Evolutionary conservation across 1,140 invertebrate genomes (phyloP), one percentile per base, ranked within the genome.

Genomic region (Ectropis grisescens): DNA sequence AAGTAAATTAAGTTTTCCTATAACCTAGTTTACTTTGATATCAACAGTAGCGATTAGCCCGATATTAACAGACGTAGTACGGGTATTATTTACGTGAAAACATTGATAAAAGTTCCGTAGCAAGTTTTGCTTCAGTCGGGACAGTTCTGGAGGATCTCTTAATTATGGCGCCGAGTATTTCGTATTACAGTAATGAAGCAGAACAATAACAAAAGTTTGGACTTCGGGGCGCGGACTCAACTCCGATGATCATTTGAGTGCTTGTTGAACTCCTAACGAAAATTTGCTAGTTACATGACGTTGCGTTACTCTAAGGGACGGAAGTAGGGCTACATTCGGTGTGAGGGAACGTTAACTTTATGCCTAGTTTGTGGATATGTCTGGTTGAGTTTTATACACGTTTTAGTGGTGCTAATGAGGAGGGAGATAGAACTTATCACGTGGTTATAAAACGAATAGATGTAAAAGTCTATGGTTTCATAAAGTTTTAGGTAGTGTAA

Each of bases 121-220:
- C 40, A 71, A 67, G 60, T 76, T 68, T 68, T 56, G 62, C 66
- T 59, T 68, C 64, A 62, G 58, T 59, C 59, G 59, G 51, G 60
- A 61, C 64, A 58, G 64, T 71, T 65, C 57, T 58, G 51, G 44
- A 60, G 66, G 49, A 69, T 71, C 61, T 76, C 69, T 80, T 76
- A 75, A 80, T 80, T 75, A 80, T 69, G 55, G 56, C 55, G 55
- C 59, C 61, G 58, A 59, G 68, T 76, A 76, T 74, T 79, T 69
- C 58, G 64, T 68, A 75, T 80, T 72, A 80, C 70, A 78, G 75
- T 80, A 78, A 80, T 78, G 70, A 80, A 80, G 56, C 52, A 61
- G 72, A 71, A 75, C 72, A 75, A 76, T 75, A 78, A 78, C 70
- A 71, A 74, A 80, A 80, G 75, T 80, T 80, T 60, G 58, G 64